Evolutionary conservation across 2,797 vertebrate genomes (phyloP).

Genomic region (Phalanger gymnotis): DNA sequence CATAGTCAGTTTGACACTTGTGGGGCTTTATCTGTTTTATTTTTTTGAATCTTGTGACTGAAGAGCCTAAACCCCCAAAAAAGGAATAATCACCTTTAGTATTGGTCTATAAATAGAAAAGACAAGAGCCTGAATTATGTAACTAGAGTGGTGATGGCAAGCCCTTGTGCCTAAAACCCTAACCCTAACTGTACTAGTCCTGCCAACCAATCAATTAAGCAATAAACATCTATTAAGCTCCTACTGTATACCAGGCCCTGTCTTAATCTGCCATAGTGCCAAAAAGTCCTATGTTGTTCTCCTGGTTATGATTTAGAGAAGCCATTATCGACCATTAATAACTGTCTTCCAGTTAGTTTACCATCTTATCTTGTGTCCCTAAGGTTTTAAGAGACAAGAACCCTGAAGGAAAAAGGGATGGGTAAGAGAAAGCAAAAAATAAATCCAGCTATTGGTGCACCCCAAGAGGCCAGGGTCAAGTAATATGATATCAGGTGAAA

Average conservation of each 20-base stretch:
- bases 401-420: background rate
- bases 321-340: background rate
- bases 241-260: background rate
- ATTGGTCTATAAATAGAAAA: background rate
- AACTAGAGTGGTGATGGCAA: background rate
- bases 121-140: background rate
- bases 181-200: background rate
- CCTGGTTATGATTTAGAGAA: background rate
- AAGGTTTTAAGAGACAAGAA: too few relatives aligned
- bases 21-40: background rate
- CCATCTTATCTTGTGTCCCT: background rate
- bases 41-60: background rate
- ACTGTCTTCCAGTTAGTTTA: background rate
- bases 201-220: too few relatives aligned
- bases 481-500: background rate
- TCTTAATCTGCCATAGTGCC: background rate
- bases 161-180: background rate
- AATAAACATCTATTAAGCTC: background rate
- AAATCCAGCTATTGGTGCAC: background rate
- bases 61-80: background rate
- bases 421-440: background rate
- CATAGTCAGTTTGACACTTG: background rate
- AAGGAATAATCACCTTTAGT: background rate
- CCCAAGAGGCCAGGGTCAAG: background rate
- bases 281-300: background rate